Evolutionary conservation across 1,140 invertebrate species (phyloP).

Genomic region (Aphelenchoides fujianensis): DNA sequence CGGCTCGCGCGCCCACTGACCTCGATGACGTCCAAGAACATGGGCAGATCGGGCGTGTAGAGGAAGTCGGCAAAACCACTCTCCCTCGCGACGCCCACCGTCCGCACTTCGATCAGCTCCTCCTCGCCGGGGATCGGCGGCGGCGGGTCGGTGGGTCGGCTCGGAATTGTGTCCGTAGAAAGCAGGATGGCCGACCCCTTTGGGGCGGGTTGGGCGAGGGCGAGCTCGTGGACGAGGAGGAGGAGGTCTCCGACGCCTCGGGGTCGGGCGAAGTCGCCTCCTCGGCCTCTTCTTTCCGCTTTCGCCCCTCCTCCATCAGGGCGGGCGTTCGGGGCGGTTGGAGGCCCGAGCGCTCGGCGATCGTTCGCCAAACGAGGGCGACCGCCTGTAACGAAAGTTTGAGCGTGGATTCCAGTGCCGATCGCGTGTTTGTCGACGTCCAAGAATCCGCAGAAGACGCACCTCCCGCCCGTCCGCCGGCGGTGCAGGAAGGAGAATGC

Average conservation of each 20-base stretch:
- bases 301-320: slow-evolving; percentile 21
- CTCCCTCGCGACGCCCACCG: background rate
- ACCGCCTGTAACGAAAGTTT: slow-evolving; percentile 8
- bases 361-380: slow-evolving; percentile 1
- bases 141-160: background rate
- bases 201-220: slow-evolving; percentile 19
- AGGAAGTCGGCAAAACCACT: slow-evolving; percentile 19
- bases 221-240: slow-evolving; percentile 19
- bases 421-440: slow-evolving; percentile 3
- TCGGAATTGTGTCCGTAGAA: slow-evolving; percentile 31
- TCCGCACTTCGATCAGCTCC: slow-evolving; percentile 12
- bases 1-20: slow-evolving; percentile 2
- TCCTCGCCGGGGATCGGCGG: background rate
- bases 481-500: background rate
- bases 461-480: background rate
- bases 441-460: background rate
- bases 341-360: background rate
- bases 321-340: background rate
- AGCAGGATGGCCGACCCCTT: slow-evolving; percentile 27
- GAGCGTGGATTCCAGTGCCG: background rate
- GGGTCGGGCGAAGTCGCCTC: background rate
- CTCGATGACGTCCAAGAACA: slow-evolving; percentile 26
- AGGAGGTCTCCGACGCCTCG: slow-evolving; percentile 10
- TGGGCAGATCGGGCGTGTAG: slow-evolving; percentile 16
- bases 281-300: slow-evolving; percentile 18